A percentile compares a stretch with the other conserved stretches of the same genome.
Evolutionary conservation across 1,140 invertebrate species (phyloP).

Genomic region (Venturia canescens): DNA sequence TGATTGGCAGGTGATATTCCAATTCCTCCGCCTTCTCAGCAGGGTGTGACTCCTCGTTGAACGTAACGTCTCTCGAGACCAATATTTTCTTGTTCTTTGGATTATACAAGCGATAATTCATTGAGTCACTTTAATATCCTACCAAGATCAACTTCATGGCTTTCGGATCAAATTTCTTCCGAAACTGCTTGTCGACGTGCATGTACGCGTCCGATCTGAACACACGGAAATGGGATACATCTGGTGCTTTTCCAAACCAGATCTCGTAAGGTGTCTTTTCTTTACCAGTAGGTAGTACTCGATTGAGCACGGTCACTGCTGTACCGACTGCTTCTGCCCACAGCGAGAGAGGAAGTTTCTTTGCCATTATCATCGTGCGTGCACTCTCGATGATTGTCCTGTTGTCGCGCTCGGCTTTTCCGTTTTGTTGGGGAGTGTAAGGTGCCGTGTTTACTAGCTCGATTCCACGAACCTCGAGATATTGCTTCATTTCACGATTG

Average conservation of each 20-base stretch:
- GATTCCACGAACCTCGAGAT: conserved; percentile 24
- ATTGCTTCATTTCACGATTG: conserved; percentile 25
- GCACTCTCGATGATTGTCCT: conserved; percentile 70
- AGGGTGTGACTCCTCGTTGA: conserved; percentile 15
- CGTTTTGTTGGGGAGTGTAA: conserved; percentile 71
- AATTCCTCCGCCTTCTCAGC: background rate
- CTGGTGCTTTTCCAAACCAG: conserved; percentile 59
- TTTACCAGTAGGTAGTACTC: background rate
- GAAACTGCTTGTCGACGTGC: conserved; percentile 30
- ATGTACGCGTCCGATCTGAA: conserved; percentile 69
- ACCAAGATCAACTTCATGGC: conserved; percentile 23
- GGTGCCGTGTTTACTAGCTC: conserved; percentile 49
- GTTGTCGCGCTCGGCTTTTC: conserved; percentile 68
- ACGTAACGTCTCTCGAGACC: conserved; percentile 33
- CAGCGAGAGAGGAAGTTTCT: conserved; percentile 53
- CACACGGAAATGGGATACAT: conserved; percentile 66
- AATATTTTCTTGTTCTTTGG: background rate
- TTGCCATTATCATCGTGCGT: conserved; percentile 63
- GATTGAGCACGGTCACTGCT: conserved; percentile 59
- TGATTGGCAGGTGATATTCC: background rate
- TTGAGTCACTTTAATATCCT: conserved; percentile 16
- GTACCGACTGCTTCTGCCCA: conserved; percentile 75
- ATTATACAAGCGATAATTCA: conserved; percentile 33
- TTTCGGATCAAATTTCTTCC: conserved; percentile 23
- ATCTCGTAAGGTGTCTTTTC: conserved; percentile 60